Base-by-base conservation (phyloP, 2,797 vertebrate genomes). In the Chelon labrosus region DNA sequence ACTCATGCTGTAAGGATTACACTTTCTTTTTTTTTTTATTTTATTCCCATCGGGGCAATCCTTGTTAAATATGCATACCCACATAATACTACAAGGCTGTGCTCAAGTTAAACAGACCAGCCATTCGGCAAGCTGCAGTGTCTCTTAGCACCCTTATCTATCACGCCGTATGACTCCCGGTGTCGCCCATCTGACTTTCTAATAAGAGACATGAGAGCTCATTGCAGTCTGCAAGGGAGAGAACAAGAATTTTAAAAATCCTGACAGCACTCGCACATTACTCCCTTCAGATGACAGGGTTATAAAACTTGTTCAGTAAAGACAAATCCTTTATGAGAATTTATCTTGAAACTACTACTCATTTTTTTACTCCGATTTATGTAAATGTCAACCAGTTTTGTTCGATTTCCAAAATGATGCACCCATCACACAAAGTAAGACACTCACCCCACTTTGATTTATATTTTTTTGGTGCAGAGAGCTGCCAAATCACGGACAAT, bases 181-280 rank as follows among this genome's bases (percentile, higher is more conserved):
- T 59, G 56, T 61, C 22, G 61, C 73, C 35, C 20, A 42, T 64
- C 35, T 64, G 44, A 58, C 41, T 27, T 38, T 49, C n/a, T 70
- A 54, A 75, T 50, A 49, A 51, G 19, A 67, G 70, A 64, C 75
- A 20, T 39, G 54, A 51, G 63, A 66, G 50, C 46, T 77, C 22
- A 25, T 1, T 10, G 37, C 55, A 72, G 41, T 47, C 10, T 27
- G 13, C 13, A 31, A 51, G 14, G 49, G 41, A 68, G 20, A 64
- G 37, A 44, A 19, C 14, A 52, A 38, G 49, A 72, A 42, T 62
- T 65, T 41, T 20, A 64, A 70, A 79, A 73, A 52, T 65, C 64
- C 54, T 50, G 31, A 19, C 10, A 62, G 58, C 0, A 7, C 49
- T 44, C 9, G 6, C 10, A 44, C 37, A 68, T 54, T 10, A 49